These are phyloP conservation scores for Echinops telfairi DNA, from an alignment of 2,113 vertebrate species.

Conservation along the genomic window DNA sequence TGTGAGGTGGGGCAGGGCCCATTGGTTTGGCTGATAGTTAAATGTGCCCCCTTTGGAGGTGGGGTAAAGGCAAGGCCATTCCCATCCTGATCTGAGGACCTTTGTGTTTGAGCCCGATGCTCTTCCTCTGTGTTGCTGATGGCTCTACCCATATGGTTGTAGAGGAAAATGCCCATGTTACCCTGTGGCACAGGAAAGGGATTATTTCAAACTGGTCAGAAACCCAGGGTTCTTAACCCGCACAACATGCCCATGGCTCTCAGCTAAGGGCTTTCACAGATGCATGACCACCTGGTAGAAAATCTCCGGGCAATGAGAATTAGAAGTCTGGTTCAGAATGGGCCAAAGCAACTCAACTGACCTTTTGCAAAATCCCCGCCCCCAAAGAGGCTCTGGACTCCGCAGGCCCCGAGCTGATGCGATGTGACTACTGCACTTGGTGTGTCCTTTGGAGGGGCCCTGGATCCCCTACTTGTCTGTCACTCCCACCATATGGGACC, in stretches of 20 bases:
- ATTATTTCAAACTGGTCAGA: not conserved
- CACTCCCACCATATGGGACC: rapidly evolving
- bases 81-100: not conserved
- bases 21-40: too few relatives aligned
- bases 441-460: not conserved
- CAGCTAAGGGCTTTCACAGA: not conserved
- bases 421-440: not conserved
- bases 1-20: too few relatives aligned
- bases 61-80: not conserved
- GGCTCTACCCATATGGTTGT: not conserved
- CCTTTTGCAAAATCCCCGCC: not conserved
- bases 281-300: not conserved
- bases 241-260: not conserved
- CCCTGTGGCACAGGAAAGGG: not conserved
- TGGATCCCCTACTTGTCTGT: not conserved
- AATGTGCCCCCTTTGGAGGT: too few relatives aligned
- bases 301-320: not conserved
- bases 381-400: not conserved
- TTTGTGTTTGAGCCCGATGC: not conserved
- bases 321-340: not conserved
- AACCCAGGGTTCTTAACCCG: not conserved
- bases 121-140: not conserved
- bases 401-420: not conserved
- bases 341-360: not conserved
- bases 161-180: not conserved